Evolutionary conservation across 2,797 vertebrate genomes (phyloP).

Genomic region (Varecia variegata): DNA sequence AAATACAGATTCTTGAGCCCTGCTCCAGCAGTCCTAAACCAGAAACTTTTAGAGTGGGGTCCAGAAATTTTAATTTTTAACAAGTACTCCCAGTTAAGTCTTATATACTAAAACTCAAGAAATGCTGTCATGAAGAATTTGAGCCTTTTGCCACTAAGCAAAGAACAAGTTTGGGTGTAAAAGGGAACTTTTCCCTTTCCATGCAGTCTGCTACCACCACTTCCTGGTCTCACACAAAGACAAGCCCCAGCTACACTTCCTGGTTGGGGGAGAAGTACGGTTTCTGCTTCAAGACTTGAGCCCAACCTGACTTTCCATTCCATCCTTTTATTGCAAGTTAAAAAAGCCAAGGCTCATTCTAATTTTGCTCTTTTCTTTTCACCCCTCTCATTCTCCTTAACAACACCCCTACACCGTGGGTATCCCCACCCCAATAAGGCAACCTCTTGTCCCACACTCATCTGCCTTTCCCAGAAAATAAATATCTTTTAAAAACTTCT

Average conservation of each 20-base stretch:
- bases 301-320: neutral
- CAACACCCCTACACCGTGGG: neutral
- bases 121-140: neutral
- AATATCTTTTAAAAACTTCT: neutral
- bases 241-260: neutral
- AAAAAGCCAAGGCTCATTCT: neutral
- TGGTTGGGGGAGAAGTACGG: neutral
- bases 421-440: neutral
- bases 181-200: neutral
- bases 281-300: neutral
- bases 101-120: neutral
- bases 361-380: neutral
- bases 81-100: too few relatives aligned
- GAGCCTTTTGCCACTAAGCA: neutral
- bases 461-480: neutral
- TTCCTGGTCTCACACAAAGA: neutral
- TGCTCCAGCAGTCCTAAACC: neutral
- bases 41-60: neutral
- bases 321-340: neutral
- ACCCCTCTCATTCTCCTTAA: neutral
- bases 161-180: neutral
- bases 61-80: constrained; percentile 11
- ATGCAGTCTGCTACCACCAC: neutral
- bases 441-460: neutral
- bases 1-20: neutral